Percentiles rank a stretch among this genome's conserved stretches.
Conservation (phyloP, 2,888 invertebrate species). For the Galeruca laticollis region DNA sequence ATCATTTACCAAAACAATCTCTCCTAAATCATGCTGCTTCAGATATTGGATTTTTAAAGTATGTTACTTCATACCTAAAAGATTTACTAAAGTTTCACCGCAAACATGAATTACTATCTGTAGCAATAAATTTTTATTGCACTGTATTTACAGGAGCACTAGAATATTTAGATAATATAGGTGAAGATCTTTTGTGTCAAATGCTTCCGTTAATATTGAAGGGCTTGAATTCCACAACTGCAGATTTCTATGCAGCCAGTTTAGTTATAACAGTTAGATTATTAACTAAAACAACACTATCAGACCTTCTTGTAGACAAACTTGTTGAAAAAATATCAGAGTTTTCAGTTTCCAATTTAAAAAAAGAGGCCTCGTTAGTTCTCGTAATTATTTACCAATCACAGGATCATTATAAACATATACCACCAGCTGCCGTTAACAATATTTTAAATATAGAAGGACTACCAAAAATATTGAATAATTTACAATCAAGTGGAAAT, state of each 20-base stretch:
- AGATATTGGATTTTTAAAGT: slow-evolving; percentile 73
- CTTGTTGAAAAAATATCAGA: slow-evolving; percentile 73
- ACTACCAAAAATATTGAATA: slow-evolving; percentile 68
- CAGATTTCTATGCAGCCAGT: slow-evolving; percentile 80
- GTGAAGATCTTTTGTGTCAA: slow-evolving; percentile 75
- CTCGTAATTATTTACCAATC: slow-evolving; percentile 79
- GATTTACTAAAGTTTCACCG: slow-evolving; percentile 73
- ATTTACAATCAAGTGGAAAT: slow-evolving; percentile 70
- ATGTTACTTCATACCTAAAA: slow-evolving; percentile 72
- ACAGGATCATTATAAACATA: slow-evolving; percentile 66
- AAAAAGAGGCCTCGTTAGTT: slow-evolving; percentile 74
- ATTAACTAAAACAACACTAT: slow-evolving; percentile 74
- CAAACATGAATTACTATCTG: slow-evolving; percentile 73
- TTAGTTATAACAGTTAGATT: slow-evolving; percentile 82
- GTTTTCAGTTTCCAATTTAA: slow-evolving; percentile 68
- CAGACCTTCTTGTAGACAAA: slow-evolving; percentile 70
- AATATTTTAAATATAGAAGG: slow-evolving; percentile 68
- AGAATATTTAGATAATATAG: slow-evolving; percentile 67
- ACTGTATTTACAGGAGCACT: slow-evolving; percentile 80
- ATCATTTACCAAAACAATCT: slow-evolving; percentile 78
- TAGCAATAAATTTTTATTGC: slow-evolving; percentile 85
- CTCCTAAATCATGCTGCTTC: slow-evolving; percentile 80
- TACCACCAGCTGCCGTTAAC: slow-evolving; percentile 70
- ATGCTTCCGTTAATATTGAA: slow-evolving; percentile 79
- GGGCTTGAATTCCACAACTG: slow-evolving; percentile 76